These are phyloP conservation scores for Parochlus steinenii DNA, from an alignment of 2,888 invertebrate species.

Conservation along the genomic window DNA sequence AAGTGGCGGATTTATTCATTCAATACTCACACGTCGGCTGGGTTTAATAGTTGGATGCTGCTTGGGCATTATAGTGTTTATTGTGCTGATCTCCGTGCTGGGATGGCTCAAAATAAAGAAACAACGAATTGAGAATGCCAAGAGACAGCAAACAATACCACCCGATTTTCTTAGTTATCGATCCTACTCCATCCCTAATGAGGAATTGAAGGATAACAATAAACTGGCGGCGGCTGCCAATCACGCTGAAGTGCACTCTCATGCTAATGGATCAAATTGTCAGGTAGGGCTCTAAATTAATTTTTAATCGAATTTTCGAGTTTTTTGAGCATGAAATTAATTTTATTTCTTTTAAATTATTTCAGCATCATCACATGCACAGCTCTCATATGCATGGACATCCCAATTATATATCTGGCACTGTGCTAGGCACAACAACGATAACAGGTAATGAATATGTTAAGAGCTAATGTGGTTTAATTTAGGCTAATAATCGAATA, in stretches of 20 bases:
- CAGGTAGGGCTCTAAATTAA: too few relatives aligned
- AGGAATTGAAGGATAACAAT: conserved; percentile 22
- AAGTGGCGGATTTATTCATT: conserved; percentile 53
- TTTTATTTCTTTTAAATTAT: too few relatives aligned
- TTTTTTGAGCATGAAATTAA: too few relatives aligned
- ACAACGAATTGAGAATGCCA: conserved; percentile 51
- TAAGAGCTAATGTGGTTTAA: too few relatives aligned
- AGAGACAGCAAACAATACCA: conserved; percentile 49
- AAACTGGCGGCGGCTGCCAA: conserved; percentile 2
- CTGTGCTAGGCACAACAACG: conserved; percentile 12
- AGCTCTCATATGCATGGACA: conserved; percentile 19
- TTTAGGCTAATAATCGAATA: too few relatives aligned
- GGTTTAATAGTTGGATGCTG: conserved; percentile 76
- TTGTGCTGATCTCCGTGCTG: conserved; percentile 66
- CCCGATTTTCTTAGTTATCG: conserved; percentile 68
- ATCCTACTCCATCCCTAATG: conserved; percentile 52
- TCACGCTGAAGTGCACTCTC: conserved; percentile 4
- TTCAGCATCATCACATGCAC: conserved; percentile 12
- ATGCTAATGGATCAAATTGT: conserved; percentile 8
- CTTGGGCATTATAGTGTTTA: conserved; percentile 71
- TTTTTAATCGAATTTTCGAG: too few relatives aligned
- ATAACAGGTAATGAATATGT: too few relatives aligned
- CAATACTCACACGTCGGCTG: conserved; percentile 61
- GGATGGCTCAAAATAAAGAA: conserved; percentile 76
- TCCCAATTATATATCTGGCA: conserved; percentile 25